Percentiles rank a stretch among this genome's conserved stretches.
These are phyloP conservation scores for Oceanodroma tethys DNA, from an alignment of 2,113 vertebrate genomes.

Conservation along the genomic window DNA sequence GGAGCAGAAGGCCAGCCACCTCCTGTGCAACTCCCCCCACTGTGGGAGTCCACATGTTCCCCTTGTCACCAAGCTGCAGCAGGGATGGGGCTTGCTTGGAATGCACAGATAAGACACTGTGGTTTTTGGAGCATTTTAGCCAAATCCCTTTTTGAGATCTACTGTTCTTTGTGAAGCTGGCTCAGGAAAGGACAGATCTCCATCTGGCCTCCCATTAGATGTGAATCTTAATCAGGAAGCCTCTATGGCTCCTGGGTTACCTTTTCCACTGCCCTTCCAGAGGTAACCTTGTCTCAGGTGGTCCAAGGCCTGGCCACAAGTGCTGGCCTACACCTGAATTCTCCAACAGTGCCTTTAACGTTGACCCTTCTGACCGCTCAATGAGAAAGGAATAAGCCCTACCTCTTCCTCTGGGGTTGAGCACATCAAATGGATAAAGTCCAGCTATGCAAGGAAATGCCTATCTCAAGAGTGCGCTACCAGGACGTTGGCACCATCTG, in stretches of 20 bases:
- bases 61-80: not conserved
- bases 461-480: not conserved
- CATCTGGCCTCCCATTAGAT: not conserved
- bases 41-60: not conserved
- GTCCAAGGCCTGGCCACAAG: not conserved
- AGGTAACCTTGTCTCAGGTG: not conserved
- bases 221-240: not conserved
- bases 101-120: not conserved
- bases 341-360: not conserved
- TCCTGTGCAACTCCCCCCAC: not conserved
- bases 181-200: not conserved
- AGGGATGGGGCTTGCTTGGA: not conserved
- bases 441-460: not conserved
- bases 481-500: accelerated
- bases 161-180: not conserved
- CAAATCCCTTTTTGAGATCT: not conserved
- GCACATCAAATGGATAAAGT: not conserved
- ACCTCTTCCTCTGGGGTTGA: not conserved
- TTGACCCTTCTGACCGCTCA: not conserved
- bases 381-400: not conserved
- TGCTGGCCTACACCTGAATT: not conserved
- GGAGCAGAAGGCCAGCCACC: not conserved
- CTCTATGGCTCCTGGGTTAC: not conserved
- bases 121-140: not conserved
- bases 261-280: not conserved